phyloP scores from a whole-genome alignment of 2,888 invertebrate genomes.

The Amaurobius ferox region DNA sequence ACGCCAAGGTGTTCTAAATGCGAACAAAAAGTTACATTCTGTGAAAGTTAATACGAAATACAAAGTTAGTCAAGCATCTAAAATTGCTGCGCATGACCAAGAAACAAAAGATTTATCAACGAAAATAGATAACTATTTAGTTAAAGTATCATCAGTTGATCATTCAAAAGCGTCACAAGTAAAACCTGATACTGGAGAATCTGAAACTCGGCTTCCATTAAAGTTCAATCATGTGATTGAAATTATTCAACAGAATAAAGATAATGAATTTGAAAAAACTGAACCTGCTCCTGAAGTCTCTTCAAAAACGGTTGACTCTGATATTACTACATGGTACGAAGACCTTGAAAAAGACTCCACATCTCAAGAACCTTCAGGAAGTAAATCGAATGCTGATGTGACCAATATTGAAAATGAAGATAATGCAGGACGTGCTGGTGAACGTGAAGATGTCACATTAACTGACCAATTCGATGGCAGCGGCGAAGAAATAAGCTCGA shows the following conservation, averaged over 20 bases:
- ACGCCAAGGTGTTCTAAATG: too few relatives aligned
- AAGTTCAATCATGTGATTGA: background rate
- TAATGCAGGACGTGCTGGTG: background rate
- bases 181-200: background rate
- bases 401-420: background rate
- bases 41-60: too few relatives aligned
- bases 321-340: too few relatives aligned
- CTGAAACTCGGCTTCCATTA: background rate
- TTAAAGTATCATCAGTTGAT: background rate
- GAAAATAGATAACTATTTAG: background rate
- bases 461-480: constrained; percentile 20
- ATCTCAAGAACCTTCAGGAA: too few relatives aligned
- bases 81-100: too few relatives aligned
- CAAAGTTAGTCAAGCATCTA: too few relatives aligned
- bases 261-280: too few relatives aligned
- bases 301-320: too few relatives aligned
- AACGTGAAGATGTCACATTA: background rate
- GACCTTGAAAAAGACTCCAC: too few relatives aligned
- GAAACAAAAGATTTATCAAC: background rate
- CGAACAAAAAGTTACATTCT: too few relatives aligned
- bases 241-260: background rate
- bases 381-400: too few relatives aligned
- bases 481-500: background rate
- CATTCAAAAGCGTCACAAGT: background rate
- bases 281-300: too few relatives aligned